Base-by-base conservation (phyloP, 2,888 invertebrate species). In the Linyphia triangularis region DNA sequence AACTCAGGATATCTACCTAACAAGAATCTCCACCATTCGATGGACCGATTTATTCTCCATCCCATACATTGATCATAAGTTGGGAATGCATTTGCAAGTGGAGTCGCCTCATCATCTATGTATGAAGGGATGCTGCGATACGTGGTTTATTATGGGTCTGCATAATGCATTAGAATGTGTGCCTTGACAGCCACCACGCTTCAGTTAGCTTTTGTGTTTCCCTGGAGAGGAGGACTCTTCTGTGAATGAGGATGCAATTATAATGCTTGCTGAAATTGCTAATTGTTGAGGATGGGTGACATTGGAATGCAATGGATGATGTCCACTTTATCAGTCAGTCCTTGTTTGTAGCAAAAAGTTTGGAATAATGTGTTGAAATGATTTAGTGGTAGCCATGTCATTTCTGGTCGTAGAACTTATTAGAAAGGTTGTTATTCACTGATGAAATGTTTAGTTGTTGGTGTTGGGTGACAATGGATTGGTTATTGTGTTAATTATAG, bases 81-180 rank as follows among this genome's bases (percentile, higher is more conserved):
- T 24, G 37, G 19, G 57, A 69, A 81, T 81, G 26, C 81, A 81
- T 79, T 77, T 77, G 77, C 59, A 59, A 63, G 77, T 40, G 77
- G 77, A 43, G 40, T 33, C 37, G 67, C 57, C 81, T 81, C 70
- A 81, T 81, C 81, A 81, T 81, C 81, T 70, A 81, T 81, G 81
- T 81, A 81, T 81, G 81, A 81, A 57, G 37, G 59, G 59, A 37
- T 30, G 43, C 43, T 28, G 63, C 70, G 70, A 81, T 70, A 69
- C 81, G 37, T 57, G 70, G 81, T 81, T 81, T 81, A 81, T 81
- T 81, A 81, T 59, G 70, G 70, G 24, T n/a, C 26, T 81, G 70
- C 69, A 81, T 81, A 70, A 81, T 81, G 81, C 81, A 81, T 65
- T 30, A 67, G 43, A 28, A 51, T 28, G 40, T 51, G 51, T n/a